Base-by-base conservation (phyloP, 2,888 invertebrate species). In the Aplocera efformata region DNA sequence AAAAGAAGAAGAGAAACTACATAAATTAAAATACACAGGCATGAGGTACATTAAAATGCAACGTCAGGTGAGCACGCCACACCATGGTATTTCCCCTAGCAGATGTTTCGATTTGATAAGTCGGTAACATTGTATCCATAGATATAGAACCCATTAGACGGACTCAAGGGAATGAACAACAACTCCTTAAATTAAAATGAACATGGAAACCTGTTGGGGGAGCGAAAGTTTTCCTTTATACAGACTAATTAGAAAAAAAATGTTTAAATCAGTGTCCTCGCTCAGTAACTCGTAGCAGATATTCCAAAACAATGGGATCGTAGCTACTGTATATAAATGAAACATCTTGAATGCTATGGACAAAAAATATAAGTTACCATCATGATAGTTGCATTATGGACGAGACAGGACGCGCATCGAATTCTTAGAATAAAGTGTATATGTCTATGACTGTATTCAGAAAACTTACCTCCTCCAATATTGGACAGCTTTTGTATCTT, bases 401-500 rank as follows among this genome's bases (percentile, higher is more conserved):
- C 13, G 13, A 17, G 13, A 5, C 13, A 17, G 13, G 13, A 17
- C 13, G 13, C 13, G 13, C 5, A 17, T 17, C 5, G 13, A 17
- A 17, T 17, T 17, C 13, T 5, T 17, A 5, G 13, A 17, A 17
- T 17, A 17, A 3, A 17, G 5, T 17, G 13, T 17, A 2, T 3
- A 5, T 3, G 13, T 17, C 13, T 17, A 36, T 31, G 27, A 37
- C 22, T 41, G 26, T 17, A 32, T 13, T 5, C 32, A 34, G 44
- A 48, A 9, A 33, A 60, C 85, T 73, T 72, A 89, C 84, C 81
- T 92, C 91, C 89, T 94, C 93, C 53, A 95, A 89, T 50, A 94
- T 92, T 30, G 95, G 95, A 73, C 96, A 96, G 63, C 95, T 95
- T 63, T 94, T 91, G 56, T 96, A 93, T 51, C 95, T 91, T 60